Percentiles rank a stretch among this genome's conserved stretches.
Conservation (phyloP, 2,797 vertebrate species). For the Melanotaenia pygmaea region DNA sequence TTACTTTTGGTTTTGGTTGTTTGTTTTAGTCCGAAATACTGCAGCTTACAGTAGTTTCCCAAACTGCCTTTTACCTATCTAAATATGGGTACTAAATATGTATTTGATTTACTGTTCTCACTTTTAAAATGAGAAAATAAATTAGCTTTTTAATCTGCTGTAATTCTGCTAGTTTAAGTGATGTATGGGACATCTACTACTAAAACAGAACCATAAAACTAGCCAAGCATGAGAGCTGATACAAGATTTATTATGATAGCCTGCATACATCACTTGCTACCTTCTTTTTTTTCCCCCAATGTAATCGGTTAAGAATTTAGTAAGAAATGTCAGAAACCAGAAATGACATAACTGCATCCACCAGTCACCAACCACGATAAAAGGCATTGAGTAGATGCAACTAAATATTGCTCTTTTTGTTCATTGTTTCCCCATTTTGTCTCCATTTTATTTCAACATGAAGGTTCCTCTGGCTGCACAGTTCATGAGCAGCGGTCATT, state of each 20-base stretch:
- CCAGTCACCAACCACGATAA: no score
- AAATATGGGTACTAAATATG: neutral
- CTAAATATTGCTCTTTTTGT: neutral
- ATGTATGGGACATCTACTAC: no score
- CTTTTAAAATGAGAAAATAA: neutral
- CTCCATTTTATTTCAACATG: neutral
- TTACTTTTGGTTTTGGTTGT: neutral
- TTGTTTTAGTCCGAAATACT: neutral
- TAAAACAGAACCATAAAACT: no score
- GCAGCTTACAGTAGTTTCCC: neutral
- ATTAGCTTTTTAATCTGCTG: neutral
- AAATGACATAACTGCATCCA: no score
- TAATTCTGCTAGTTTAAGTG: no score
- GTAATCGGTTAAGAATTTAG: no score
- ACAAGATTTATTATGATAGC: no score
- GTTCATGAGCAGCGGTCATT: slow-evolving; percentile 75
- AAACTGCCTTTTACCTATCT: neutral
- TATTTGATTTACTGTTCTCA: neutral
- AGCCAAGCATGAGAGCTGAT: no score
- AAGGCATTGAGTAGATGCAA: neutral
- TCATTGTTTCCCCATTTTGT: slow-evolving; percentile 1
- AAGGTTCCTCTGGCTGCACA: slow-evolving; percentile 62
- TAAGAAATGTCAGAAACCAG: neutral
- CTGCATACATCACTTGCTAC: no score
- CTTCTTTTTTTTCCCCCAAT: no score